Percentiles rank a stretch among this genome's conserved stretches.
Evolutionary conservation across 2,797 vertebrate species (phyloP).

Genomic region (Coranthus polyacanthus): DNA sequence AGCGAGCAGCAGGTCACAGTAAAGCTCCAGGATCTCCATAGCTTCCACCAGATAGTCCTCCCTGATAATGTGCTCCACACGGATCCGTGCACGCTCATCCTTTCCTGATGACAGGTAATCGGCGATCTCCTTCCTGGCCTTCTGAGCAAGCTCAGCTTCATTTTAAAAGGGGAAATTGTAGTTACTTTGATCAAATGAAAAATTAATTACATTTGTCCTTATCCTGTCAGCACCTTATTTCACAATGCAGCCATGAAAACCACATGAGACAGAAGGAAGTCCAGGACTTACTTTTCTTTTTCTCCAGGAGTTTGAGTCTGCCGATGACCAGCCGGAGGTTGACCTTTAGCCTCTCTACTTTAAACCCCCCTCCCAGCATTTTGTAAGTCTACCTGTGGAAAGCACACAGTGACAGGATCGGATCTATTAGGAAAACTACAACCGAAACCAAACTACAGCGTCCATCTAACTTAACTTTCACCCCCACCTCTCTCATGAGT

Average conservation of each 20-base stretch:
- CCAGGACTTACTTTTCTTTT: slow-evolving; percentile 95
- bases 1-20: slow-evolving; percentile 95
- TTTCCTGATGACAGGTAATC: slow-evolving; percentile 96
- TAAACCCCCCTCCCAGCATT: slow-evolving; percentile 96
- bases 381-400: slow-evolving; percentile 53
- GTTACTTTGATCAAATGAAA: neutral
- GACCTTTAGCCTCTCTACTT: slow-evolving; percentile 94
- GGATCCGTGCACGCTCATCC: slow-evolving; percentile 96
- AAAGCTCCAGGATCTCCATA: slow-evolving; percentile 98
- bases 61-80: slow-evolving; percentile 98
- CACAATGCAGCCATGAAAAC: neutral
- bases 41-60: slow-evolving; percentile 99
- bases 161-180: slow-evolving; percentile 18
- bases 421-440: neutral
- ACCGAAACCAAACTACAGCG: slow-evolving; percentile 12
- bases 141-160: slow-evolving; percentile 96
- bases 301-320: slow-evolving; percentile 96
- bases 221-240: no score
- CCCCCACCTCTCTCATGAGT: slow-evolving; percentile 50
- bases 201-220: neutral
- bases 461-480: slow-evolving; percentile 6
- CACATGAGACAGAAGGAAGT: neutral
- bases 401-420: neutral
- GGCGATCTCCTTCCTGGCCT: slow-evolving; percentile 97
- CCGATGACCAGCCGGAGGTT: slow-evolving; percentile 97